Conservation (phyloP, 2,888 invertebrate species). For the Mallateleia sp. region DNA sequence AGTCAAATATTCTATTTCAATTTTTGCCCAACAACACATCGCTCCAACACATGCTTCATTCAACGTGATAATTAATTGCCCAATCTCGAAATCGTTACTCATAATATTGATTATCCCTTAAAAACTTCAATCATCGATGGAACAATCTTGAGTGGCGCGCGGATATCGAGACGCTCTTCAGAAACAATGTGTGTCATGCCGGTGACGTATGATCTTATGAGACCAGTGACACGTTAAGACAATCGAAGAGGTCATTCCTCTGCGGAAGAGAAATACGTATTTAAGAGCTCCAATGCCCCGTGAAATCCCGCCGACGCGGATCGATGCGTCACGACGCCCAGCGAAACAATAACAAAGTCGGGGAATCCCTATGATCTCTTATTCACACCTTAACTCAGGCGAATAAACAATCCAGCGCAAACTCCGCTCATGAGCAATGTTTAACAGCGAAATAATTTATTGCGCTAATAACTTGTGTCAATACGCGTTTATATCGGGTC, state of each 20-base stretch:
- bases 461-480: slow-evolving; percentile 57
- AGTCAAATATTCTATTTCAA: too few species aligned
- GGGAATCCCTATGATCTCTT: slow-evolving; percentile 32
- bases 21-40: too few species aligned
- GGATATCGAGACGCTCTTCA: too few species aligned
- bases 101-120: too few species aligned
- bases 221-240: slow-evolving; percentile 61
- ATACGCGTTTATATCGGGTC: slow-evolving; percentile 45
- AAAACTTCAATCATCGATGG: too few species aligned
- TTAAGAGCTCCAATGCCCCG: slow-evolving; percentile 42
- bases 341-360: slow-evolving; percentile 41
- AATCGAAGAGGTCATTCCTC: slow-evolving; percentile 50
- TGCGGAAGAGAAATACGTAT: slow-evolving; percentile 44
- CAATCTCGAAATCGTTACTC: too few species aligned
- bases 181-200: slow-evolving; percentile 42
- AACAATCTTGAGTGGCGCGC: too few species aligned
- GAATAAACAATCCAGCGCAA: slow-evolving; percentile 17
- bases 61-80: too few species aligned
- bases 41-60: too few species aligned
- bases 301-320: slow-evolving; percentile 21
- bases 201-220: slow-evolving; percentile 58
- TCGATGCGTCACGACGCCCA: slow-evolving; percentile 37
- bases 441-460: slow-evolving; percentile 54
- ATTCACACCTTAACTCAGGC: slow-evolving; percentile 25
- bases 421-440: slow-evolving; percentile 1